Evolutionary conservation across 2,888 invertebrate genomes (phyloP), one percentile per base, ranked within the genome.

Genomic region (Protodeltote pygarga): DNA sequence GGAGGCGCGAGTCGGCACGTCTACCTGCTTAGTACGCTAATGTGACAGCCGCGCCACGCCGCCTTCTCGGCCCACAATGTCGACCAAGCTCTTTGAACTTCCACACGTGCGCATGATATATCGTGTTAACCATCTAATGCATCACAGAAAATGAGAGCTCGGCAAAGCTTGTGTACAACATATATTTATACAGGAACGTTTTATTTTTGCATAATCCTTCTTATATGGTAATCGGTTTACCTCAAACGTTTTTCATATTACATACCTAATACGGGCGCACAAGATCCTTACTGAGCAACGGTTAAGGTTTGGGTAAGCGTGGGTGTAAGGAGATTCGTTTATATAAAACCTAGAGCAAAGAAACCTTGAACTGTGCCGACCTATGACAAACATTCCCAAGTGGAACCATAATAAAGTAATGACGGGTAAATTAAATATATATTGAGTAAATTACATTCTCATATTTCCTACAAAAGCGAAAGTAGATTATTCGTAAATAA

Each of bases 1-100:
- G 39, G 28, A 34, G 55, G 69, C 73, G 71, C 83, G 77, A 79
- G 81, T 65, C 73, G 52, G 59, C 85, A 83, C 85, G 84, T 83
- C 61, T 69, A 77, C 79, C 83, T 85, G 81, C 74, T 87, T 84
- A 85, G 77, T 76, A 74, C 77, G 77, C 74, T 83, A 84, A 85
- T 81, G 77, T 76, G 78, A 72, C 73, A 75, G 77, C 60, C 64
- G 41, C 23, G 48, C 50, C 34, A 50, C 59, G 53, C 49, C 37
- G 48, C 50, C 49, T 47, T 40, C 48, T 44, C 28, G 48, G 20
- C 62, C 57, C 62, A 63, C 63, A 67, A 52, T 48, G 48, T 46
- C 61, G 35, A 35, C 45, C 61, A 64, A 59, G 47, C 68, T 65
- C 63, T 71, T 67, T 69, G 58, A 71, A 68, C 68, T 61, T 62